Conservation (phyloP, 1,140 invertebrate genomes). For the Homarus americanus region DNA sequence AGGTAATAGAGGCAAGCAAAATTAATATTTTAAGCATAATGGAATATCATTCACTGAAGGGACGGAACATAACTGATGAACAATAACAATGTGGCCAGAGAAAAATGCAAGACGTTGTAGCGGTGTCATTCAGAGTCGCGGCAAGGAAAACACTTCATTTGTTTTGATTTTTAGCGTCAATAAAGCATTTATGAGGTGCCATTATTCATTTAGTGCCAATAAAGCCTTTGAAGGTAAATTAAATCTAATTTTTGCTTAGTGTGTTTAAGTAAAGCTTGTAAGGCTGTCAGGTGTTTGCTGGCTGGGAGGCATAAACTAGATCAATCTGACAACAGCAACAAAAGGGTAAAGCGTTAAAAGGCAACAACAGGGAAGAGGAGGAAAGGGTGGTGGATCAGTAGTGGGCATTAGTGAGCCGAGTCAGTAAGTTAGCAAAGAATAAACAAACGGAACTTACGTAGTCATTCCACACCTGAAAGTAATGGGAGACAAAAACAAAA, state of each 20-base stretch:
- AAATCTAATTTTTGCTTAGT: neutral
- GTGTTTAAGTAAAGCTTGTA: neutral
- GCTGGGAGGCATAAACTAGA: neutral
- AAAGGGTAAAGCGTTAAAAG: neutral
- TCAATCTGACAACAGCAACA: neutral
- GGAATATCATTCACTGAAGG: too few relatives aligned
- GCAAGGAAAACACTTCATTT: too few relatives aligned
- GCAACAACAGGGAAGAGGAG: neutral
- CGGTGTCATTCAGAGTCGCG: too few relatives aligned
- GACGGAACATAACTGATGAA: too few relatives aligned
- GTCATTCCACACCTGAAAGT: conserved; percentile 74
- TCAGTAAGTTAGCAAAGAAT: conserved; percentile 53
- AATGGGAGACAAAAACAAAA: conserved; percentile 49
- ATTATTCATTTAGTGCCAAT: neutral
- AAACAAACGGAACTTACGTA: conserved; percentile 68
- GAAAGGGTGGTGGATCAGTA: neutral
- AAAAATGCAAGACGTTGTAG: too few relatives aligned
- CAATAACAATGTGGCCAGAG: too few relatives aligned
- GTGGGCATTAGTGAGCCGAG: conserved; percentile 31
- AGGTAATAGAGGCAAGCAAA: too few relatives aligned
- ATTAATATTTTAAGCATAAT: too few relatives aligned
- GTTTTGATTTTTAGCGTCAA: too few relatives aligned
- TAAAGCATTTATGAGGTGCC: too few relatives aligned
- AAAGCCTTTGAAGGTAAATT: neutral
- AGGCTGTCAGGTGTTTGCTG: neutral